Base-by-base conservation (phyloP, 2,888 invertebrate genomes). In the Lasioglossum leucozonium region DNA sequence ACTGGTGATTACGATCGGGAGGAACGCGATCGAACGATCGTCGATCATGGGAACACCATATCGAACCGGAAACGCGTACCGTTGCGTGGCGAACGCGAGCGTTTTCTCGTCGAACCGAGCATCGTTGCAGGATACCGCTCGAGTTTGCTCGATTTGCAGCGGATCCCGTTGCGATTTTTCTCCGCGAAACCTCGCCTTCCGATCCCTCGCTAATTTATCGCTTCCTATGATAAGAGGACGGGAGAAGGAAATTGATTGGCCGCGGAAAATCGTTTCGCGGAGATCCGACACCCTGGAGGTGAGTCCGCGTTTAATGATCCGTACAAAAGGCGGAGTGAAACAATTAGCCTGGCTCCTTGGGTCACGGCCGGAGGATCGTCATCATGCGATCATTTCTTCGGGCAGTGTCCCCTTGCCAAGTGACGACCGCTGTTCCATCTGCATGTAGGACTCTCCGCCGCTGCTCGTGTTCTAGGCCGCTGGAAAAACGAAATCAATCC, bases 361-460 rank as follows among this genome's bases (percentile, higher is more conserved):
- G 75, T 72, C 42, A 72, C 44, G 37, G 75, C 34, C 40, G 30
- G n/a, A 62, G 81, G 26, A 73, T 77, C 76, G 37, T 37, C 69
- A 69, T 77, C 86, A 82, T 82, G 86, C 86, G 72, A 86, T 65
- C 69, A 76, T 77, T 71, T 79, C 76, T 74, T 55, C 47, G 65
- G 65, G 62, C 79, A 74, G 86, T 79, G 82, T 86, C 79, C 82
- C 71, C 77, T 37, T 42, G 72, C 37, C 42, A 62, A 76, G 26
- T 58, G 47, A 26, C 76, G 76, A 79, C 71, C 82, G 65, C 77
- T n/a, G 79, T 86, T 86, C 85, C 72, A 71, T 78, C 62, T 75
- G 62, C n/a, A 79, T 55, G 85, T 81, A 78, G 81, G 85, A 47
- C 47, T 42, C 22, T 26, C 51, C n/a, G 37, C 30, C 34, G 30